A percentile compares a stretch with the other conserved stretches of the same genome.
phyloP scores from a whole-genome alignment of 2,888 invertebrate genomes.

The Xanthia icteritia region DNA sequence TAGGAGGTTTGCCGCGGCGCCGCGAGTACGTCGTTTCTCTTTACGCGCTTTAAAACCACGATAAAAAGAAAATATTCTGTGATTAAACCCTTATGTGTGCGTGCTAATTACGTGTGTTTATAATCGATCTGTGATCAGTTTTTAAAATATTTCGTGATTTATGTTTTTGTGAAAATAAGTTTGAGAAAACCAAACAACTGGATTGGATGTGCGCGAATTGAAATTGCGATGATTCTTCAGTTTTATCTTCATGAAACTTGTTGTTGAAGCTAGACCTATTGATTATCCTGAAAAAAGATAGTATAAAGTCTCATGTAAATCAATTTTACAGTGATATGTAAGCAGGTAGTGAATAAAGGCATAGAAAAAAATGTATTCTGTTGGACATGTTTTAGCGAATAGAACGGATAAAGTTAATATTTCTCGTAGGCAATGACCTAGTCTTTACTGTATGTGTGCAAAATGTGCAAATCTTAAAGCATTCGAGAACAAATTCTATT shows the following conservation, averaged over 20 bases:
- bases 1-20: slow-evolving; percentile 75
- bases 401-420: slow-evolving; percentile 53
- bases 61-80: slow-evolving; percentile 59
- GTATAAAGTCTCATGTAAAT: background rate
- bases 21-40: slow-evolving; percentile 72
- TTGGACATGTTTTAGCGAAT: slow-evolving; percentile 29
- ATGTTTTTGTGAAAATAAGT: slow-evolving; percentile 17
- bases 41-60: slow-evolving; percentile 52
- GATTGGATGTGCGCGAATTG: slow-evolving; percentile 35
- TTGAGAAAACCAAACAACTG: slow-evolving; percentile 49
- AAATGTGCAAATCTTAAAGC: slow-evolving; percentile 32
- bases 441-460: slow-evolving; percentile 44
- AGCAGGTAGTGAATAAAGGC: slow-evolving; percentile 2
- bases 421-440: slow-evolving; percentile 66
- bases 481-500: slow-evolving; percentile 33
- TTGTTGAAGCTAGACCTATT: background rate
- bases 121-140: slow-evolving; percentile 5
- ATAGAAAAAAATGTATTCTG: slow-evolving; percentile 3
- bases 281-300: background rate
- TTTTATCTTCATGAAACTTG: slow-evolving; percentile 17
- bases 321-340: background rate
- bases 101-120: slow-evolving; percentile 50
- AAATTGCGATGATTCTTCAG: slow-evolving; percentile 23
- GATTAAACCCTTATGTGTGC: slow-evolving; percentile 61
- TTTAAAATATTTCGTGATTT: slow-evolving; percentile 10